Percentiles rank a stretch among this genome's conserved stretches.
These are phyloP conservation scores for Nothoprocta perdicaria DNA, from an alignment of 2,113 vertebrate genomes.

Conservation along the genomic window DNA sequence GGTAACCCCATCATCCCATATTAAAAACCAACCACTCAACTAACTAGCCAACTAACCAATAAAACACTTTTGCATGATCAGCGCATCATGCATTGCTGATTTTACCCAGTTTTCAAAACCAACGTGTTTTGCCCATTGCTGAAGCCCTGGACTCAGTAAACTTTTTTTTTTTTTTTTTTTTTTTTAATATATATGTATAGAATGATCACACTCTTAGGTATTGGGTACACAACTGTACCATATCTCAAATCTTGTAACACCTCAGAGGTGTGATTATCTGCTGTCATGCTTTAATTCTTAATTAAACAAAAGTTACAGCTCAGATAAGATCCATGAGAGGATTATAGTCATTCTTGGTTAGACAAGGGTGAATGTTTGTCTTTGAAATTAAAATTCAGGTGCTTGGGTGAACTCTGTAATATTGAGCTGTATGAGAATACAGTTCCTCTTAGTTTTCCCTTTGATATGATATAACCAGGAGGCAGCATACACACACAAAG, in stretches of 20 bases:
- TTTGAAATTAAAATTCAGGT: constrained; percentile 38
- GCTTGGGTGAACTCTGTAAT: not conserved
- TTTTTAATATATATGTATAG: not conserved
- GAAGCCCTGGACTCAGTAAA: not conserved
- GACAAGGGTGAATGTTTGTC: not conserved
- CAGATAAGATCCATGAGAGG: constrained; percentile 51
- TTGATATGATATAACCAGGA: not conserved
- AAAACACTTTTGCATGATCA: not conserved
- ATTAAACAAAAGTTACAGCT: constrained; percentile 72
- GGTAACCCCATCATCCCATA: fast-evolving
- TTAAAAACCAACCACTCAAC: too few relatives aligned
- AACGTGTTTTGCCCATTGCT: not conserved
- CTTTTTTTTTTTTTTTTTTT: not conserved
- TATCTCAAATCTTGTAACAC: constrained; percentile 57
- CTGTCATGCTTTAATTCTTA: constrained; percentile 73
- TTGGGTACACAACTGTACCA: constrained; percentile 50
- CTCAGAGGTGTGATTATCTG: constrained; percentile 70
- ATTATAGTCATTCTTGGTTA: constrained; percentile 54
- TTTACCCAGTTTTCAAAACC: not conserved
- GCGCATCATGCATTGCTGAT: not conserved
- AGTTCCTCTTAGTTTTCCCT: not conserved
- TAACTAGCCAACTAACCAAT: too few relatives aligned
- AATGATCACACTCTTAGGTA: constrained; percentile 57
- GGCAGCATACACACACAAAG: not conserved
- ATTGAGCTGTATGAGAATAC: not conserved